Evolutionary conservation across 2,797 vertebrate species (phyloP).

Genomic region (Paramormyrops hopkinsi): DNA sequence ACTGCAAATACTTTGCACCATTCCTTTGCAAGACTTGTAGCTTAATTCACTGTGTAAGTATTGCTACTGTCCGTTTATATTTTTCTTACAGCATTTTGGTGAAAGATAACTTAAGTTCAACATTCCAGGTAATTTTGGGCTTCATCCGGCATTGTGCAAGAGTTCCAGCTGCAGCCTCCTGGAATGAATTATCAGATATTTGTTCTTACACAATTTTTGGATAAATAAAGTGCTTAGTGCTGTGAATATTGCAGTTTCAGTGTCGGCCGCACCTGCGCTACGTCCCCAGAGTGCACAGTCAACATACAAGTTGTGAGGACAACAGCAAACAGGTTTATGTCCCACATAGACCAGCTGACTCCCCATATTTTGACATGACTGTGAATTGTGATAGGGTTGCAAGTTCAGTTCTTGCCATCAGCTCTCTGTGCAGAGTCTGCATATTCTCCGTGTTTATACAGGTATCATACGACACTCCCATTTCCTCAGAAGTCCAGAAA

Average conservation of each 20-base stretch:
- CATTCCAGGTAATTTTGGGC: background rate
- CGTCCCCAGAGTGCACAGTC: background rate
- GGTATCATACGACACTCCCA: background rate
- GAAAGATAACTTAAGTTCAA: background rate
- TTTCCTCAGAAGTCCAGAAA: background rate
- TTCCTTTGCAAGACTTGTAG: background rate
- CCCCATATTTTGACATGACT: background rate
- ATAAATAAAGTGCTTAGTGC: background rate
- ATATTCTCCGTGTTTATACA: background rate
- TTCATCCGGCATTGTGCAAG: background rate
- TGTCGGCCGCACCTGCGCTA: background rate
- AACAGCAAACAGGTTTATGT: background rate
- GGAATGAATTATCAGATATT: slow-evolving; percentile 20
- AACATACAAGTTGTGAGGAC: background rate
- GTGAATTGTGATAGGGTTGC: background rate
- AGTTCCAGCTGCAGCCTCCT: background rate
- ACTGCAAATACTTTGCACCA: background rate
- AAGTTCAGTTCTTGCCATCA: background rate
- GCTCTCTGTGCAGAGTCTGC: background rate
- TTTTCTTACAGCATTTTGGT: background rate
- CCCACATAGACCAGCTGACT: background rate
- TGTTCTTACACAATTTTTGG: background rate
- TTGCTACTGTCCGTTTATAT: background rate
- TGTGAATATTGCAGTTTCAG: background rate
- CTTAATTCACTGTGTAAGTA: background rate